A percentile compares a stretch with the other conserved stretches of the same genome.
Evolutionary conservation across 2,113 vertebrate genomes (phyloP).

Genomic region (Gadus chalcogrammus): DNA sequence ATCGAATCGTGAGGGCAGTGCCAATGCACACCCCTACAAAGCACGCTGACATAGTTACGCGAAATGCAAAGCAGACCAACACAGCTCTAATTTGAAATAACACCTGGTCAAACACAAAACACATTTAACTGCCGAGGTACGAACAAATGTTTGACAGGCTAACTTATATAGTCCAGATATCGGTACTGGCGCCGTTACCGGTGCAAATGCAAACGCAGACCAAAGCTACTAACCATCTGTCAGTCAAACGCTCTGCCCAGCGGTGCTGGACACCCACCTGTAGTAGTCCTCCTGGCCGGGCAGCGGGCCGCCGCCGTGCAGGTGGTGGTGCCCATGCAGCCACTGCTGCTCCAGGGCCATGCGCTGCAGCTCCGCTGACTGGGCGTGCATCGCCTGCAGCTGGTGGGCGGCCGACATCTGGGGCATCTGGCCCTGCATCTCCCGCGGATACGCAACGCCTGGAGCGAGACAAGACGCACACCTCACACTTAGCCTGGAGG

Average conservation of each 20-base stretch:
- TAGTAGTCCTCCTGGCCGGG: constrained; percentile 99
- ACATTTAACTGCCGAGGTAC: too few relatives aligned
- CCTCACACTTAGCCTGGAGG: background rate
- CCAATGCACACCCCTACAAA: too few relatives aligned
- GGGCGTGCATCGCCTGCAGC: constrained; percentile 97
- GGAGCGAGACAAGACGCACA: background rate
- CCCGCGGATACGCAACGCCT: constrained; percentile 88
- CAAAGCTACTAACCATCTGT: background rate
- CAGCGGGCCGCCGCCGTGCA: constrained; percentile 90
- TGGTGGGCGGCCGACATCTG: constrained; percentile 98
- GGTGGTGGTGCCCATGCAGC: constrained; percentile 92
- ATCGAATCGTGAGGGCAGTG: too few relatives aligned
- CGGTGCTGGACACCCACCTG: constrained; percentile 72
- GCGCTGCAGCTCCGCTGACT: constrained; percentile 96
- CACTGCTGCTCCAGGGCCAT: constrained; percentile 99
- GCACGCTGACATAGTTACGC: too few relatives aligned
- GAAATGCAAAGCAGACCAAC: too few relatives aligned
- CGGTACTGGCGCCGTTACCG: too few relatives aligned
- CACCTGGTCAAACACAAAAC: too few relatives aligned
- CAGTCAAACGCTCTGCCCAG: background rate
- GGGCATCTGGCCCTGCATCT: constrained; percentile 88
- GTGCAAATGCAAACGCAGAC: too few relatives aligned
- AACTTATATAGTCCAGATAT: too few relatives aligned
- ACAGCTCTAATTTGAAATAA: too few relatives aligned
- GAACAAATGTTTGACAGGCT: too few relatives aligned